These are phyloP conservation scores for Enteromius thamalakanensis DNA, from an alignment of 2,797 vertebrate species.

Conservation along the genomic window DNA sequence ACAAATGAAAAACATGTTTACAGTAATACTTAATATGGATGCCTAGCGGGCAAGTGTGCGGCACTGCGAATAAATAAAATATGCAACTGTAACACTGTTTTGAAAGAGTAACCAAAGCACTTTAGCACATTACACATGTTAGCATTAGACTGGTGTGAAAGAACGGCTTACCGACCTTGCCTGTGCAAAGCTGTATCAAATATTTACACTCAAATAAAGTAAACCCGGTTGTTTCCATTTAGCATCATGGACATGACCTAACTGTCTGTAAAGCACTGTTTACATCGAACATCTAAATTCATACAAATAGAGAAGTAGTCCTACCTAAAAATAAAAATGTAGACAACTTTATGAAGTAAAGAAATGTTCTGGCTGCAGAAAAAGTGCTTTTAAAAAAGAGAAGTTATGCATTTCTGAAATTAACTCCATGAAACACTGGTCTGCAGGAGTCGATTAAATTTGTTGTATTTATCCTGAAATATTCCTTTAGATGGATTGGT, in stretches of 20 bases:
- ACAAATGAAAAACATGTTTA: conserved; percentile 36
- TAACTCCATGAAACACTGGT: not conserved
- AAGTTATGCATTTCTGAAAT: not conserved
- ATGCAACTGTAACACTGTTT: conserved; percentile 35
- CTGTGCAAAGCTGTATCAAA: conserved; percentile 14
- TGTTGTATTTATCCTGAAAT: not conserved
- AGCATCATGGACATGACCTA: not conserved
- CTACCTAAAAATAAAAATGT: not conserved
- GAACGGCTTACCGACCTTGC: not conserved
- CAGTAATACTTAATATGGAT: conserved; percentile 20
- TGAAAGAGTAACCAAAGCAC: conserved; percentile 29
- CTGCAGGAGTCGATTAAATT: not conserved
- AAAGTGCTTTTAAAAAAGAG: not conserved
- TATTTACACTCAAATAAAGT: not conserved
- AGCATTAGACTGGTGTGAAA: conserved; percentile 16
- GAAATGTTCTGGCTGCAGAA: not conserved
- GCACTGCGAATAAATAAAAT: conserved; percentile 29
- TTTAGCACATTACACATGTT: conserved; percentile 30
- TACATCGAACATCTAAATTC: not conserved
- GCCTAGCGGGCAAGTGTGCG: conserved; percentile 26
- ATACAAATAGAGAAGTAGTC: not conserved
- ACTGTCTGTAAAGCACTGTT: not conserved
- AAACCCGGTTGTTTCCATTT: not conserved
- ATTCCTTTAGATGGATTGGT: conserved; percentile 1
- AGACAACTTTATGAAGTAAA: not conserved